Conservation (phyloP, 2,888 invertebrate species). For the Micoletzkya japonica region DNA sequence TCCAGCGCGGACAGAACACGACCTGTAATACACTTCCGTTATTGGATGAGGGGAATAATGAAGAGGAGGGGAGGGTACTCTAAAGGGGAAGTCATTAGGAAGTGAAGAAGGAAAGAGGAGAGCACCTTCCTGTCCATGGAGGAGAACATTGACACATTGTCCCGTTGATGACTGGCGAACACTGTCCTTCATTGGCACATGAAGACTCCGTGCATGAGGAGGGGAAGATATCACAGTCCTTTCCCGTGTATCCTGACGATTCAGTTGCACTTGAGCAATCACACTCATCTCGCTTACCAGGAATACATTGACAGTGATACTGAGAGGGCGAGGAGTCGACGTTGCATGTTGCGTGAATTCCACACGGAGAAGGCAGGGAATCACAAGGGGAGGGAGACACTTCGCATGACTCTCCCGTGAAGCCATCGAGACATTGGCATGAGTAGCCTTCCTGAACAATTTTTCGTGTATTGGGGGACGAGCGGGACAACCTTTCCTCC, state of each 20-base stretch:
- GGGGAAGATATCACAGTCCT: conserved; percentile 43
- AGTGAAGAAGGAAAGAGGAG: neutral
- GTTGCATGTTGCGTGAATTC: conserved; percentile 9
- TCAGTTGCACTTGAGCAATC: neutral
- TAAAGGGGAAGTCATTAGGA: neutral
- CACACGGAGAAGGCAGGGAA: conserved; percentile 17
- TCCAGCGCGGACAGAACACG: conserved; percentile 31
- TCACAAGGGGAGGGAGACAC: conserved; percentile 24
- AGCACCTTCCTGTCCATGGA: conserved; percentile 16
- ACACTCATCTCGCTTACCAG: conserved; percentile 1
- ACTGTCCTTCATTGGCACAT: conserved; percentile 39
- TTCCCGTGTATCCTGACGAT: conserved; percentile 39
- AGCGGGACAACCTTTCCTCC: neutral
- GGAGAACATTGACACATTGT: conserved; percentile 41
- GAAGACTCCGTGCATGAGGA: conserved; percentile 42
- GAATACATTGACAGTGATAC: conserved; percentile 30
- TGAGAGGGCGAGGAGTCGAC: conserved; percentile 5
- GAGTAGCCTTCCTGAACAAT: conserved; percentile 31
- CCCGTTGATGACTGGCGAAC: conserved; percentile 40
- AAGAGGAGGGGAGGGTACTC: neutral
- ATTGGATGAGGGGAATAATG: neutral
- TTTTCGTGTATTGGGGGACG: neutral
- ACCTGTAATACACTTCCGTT: too few relatives aligned
- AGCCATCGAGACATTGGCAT: conserved; percentile 46
- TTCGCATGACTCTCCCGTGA: conserved; percentile 48